phyloP scores from a whole-genome alignment of 2,888 invertebrate species.

The Dicyrtoma fusca region DNA sequence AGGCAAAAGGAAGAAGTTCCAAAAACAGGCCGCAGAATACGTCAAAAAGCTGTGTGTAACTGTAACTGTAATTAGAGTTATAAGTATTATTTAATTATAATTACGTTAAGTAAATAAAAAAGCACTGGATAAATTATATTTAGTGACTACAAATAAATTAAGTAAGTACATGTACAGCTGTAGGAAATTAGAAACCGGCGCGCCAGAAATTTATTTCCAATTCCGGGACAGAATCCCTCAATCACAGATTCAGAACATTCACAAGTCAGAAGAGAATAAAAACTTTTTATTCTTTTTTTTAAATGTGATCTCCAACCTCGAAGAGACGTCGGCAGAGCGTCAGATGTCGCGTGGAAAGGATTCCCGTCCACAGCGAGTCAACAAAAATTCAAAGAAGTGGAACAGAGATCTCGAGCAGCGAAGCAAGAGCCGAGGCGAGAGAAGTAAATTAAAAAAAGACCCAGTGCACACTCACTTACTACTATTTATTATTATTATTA shows the following conservation, averaged over 20 bases:
- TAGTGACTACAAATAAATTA: too few species aligned
- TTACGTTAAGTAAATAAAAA: too few species aligned
- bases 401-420: conserved; percentile 1
- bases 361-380: neutral
- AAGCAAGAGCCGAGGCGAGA: neutral
- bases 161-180: neutral
- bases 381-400: neutral
- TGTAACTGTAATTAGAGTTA: too few species aligned
- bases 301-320: neutral
- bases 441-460: neutral
- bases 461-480: neutral
- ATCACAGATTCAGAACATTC: neutral
- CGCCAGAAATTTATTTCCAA: conserved; percentile 17
- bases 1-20: too few species aligned
- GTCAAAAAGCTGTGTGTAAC: too few species aligned
- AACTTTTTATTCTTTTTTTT: too few species aligned
- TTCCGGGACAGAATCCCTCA: too few species aligned
- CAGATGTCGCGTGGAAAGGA: too few species aligned
- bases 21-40: too few species aligned
- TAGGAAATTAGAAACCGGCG: conserved; percentile 15
- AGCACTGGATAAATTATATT: too few species aligned
- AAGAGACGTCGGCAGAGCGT: neutral
- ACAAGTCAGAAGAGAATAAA: too few species aligned
- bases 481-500: neutral
- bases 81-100: too few species aligned